Conservation (phyloP, 2,888 invertebrate genomes). For the Dryocosmus kuriphilus region DNA sequence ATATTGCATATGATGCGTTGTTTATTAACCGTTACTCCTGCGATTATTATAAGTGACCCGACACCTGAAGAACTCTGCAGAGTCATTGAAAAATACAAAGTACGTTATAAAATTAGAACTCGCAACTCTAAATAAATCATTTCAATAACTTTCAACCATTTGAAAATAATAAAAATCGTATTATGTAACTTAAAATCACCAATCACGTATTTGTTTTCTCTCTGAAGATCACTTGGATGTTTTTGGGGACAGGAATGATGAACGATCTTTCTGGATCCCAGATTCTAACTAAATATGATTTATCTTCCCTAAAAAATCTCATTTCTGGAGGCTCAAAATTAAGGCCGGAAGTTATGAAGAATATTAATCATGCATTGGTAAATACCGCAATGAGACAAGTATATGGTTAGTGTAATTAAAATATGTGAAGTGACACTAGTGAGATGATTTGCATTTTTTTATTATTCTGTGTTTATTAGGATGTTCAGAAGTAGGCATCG, state of each 20-base stretch:
- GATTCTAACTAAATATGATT: constrained; percentile 43
- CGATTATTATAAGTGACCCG: constrained; percentile 59
- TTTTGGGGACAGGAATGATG: constrained; percentile 31
- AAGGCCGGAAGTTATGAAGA: constrained; percentile 43
- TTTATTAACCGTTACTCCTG: constrained; percentile 47
- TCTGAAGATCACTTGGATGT: constrained; percentile 41
- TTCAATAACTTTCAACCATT: too few relatives aligned
- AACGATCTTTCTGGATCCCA: constrained; percentile 41
- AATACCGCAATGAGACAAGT: constrained; percentile 55
- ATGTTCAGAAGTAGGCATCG: constrained; percentile 64
- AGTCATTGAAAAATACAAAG: constrained; percentile 68
- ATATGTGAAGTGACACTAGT: neutral
- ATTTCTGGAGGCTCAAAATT: constrained; percentile 41
- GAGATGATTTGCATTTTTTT: too few relatives aligned
- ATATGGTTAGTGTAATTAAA: constrained; percentile 58
- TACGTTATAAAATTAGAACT: constrained; percentile 42
- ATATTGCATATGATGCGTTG: constrained; percentile 54
- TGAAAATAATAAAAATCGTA: too few relatives aligned
- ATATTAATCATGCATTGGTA: constrained; percentile 54
- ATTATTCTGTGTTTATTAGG: constrained; percentile 55
- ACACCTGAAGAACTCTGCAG: constrained; percentile 60
- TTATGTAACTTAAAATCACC: too few relatives aligned
- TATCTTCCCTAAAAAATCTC: constrained; percentile 38
- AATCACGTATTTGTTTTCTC: neutral
- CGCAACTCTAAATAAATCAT: too few relatives aligned